Conservation (phyloP, 2,888 invertebrate species). For the Sturmia bella region DNA sequence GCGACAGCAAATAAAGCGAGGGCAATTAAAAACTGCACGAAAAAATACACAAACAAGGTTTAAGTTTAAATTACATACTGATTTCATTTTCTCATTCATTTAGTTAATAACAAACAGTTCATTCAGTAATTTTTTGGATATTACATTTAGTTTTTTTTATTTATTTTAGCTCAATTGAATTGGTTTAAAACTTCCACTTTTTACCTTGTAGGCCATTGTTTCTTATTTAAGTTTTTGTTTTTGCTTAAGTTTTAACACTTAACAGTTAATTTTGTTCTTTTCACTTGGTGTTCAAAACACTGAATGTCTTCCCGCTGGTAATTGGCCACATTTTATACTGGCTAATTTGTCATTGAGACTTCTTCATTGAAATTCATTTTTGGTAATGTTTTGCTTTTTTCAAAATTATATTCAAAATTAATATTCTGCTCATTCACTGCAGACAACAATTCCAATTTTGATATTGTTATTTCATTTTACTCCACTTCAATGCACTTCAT, state of each 20-base stretch:
- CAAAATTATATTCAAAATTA: conserved; percentile 33
- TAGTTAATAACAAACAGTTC: neutral
- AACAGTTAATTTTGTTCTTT: conserved; percentile 64
- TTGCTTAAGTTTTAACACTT: conserved; percentile 59
- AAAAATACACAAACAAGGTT: conserved; percentile 40
- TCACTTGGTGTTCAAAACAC: conserved; percentile 73
- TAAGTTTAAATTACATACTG: neutral
- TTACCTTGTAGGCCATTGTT: conserved; percentile 76
- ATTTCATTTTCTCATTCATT: neutral
- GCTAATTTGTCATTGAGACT: conserved; percentile 77
- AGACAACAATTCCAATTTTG: conserved; percentile 28
- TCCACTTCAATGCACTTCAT: conserved; percentile 13
- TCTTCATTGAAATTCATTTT: conserved; percentile 79
- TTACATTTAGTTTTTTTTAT: neutral
- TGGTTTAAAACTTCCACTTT: neutral
- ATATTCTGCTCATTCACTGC: conserved; percentile 59
- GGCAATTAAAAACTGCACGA: conserved; percentile 69
- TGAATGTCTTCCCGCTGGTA: conserved; percentile 75
- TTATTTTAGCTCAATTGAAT: neutral
- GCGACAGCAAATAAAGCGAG: conserved; percentile 62
- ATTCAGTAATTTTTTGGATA: neutral
- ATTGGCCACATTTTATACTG: conserved; percentile 75
- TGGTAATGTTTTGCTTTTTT: conserved; percentile 66
- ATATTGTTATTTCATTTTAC: conserved; percentile 16
- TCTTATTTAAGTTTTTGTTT: conserved; percentile 37